These are phyloP conservation scores for Phlogophora meticulosa DNA, from an alignment of 2,888 invertebrate species.

Conservation along the genomic window DNA sequence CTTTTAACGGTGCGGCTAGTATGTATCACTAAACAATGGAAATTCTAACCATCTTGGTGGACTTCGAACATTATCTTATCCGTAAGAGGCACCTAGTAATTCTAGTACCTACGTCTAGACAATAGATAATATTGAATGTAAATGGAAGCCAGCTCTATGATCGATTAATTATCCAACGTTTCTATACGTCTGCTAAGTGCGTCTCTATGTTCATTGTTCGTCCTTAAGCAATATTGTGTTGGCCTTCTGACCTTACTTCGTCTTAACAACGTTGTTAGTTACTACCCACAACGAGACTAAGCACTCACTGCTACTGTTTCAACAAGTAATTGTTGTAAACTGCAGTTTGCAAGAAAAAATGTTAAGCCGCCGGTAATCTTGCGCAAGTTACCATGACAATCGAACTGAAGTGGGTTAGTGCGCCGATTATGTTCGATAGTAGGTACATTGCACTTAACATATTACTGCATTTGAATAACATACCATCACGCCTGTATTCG, in stretches of 20 bases:
- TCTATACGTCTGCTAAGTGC: conserved; percentile 12
- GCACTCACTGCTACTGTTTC: conserved; percentile 33
- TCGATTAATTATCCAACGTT: neutral
- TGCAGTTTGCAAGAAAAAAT: conserved; percentile 37
- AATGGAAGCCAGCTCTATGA: too few species aligned
- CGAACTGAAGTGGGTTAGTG: conserved; percentile 30
- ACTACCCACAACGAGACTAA: conserved; percentile 21
- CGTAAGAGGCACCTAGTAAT: too few species aligned
- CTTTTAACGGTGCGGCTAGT: too few species aligned
- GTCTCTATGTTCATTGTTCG: neutral
- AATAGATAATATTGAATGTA: too few species aligned
- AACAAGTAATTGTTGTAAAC: conserved; percentile 42
- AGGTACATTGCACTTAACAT: neutral
- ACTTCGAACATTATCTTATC: too few species aligned
- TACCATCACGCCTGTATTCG: too few species aligned
- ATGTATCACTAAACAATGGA: too few species aligned
- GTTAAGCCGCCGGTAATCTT: conserved; percentile 33
- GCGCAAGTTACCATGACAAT: conserved; percentile 48
- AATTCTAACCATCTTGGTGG: too few species aligned
- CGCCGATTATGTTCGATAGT: neutral
- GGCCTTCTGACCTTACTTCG: neutral
- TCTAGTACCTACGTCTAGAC: too few species aligned
- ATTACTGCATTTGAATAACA: too few species aligned
- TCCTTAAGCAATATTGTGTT: neutral
- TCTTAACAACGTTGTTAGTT: conserved; percentile 1